phyloP scores from a whole-genome alignment of 2,888 invertebrate genomes.

The Baronia brevicornis region DNA sequence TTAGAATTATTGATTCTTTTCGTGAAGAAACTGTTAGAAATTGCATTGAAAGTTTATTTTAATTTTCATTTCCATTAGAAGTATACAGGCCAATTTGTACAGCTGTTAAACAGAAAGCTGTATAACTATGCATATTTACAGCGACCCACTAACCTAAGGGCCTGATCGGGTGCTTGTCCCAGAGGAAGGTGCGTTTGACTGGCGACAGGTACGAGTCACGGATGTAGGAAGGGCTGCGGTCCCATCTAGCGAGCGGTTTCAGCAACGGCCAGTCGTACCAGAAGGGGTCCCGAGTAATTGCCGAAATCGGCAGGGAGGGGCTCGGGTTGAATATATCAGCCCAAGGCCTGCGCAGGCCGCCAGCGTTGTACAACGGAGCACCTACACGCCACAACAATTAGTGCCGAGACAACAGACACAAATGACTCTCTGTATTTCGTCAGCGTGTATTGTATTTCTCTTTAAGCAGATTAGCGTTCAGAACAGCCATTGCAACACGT shows the following conservation, averaged over 20 bases:
- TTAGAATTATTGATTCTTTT: slow-evolving; percentile 19
- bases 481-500: slow-evolving; percentile 21
- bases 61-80: slow-evolving; percentile 33
- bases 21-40: slow-evolving; percentile 18
- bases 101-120: slow-evolving; percentile 41
- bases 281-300: slow-evolving; percentile 91
- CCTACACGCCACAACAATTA: slow-evolving; percentile 69
- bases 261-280: slow-evolving; percentile 90
- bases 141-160: slow-evolving; percentile 87
- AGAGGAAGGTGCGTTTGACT: slow-evolving; percentile 91
- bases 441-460: slow-evolving; percentile 50
- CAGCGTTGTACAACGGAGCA: slow-evolving; percentile 83
- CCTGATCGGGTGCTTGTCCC: slow-evolving; percentile 93
- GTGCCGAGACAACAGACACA: slow-evolving; percentile 51
- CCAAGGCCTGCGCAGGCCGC: slow-evolving; percentile 74
- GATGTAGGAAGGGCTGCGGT: slow-evolving; percentile 85
- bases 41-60: slow-evolving; percentile 20
- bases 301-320: slow-evolving; percentile 84
- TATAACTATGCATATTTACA: slow-evolving; percentile 49
- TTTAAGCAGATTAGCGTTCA: slow-evolving; percentile 27
- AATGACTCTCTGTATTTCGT: slow-evolving; percentile 47
- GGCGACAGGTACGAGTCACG: slow-evolving; percentile 93
- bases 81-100: slow-evolving; percentile 46
- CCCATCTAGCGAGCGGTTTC: slow-evolving; percentile 83
- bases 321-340: slow-evolving; percentile 87